phyloP scores from a whole-genome alignment of 1,140 invertebrate genomes.

The Anthonomus grandis region DNA sequence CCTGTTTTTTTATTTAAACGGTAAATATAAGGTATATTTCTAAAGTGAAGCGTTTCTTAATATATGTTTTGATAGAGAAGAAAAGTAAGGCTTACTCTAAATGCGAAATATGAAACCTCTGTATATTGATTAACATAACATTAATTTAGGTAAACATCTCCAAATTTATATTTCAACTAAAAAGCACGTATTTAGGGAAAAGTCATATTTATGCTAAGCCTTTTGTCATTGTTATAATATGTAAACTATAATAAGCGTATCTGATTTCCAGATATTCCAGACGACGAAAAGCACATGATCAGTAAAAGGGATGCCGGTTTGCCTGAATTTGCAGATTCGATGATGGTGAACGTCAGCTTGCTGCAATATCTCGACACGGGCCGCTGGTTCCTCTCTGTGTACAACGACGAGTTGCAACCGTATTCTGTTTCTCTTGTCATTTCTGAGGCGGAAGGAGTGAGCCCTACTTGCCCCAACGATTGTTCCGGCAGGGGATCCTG shows the following conservation, averaged over 20 bases:
- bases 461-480: conserved; percentile 88
- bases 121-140: too few relatives aligned
- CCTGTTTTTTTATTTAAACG: too few relatives aligned
- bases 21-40: too few relatives aligned
- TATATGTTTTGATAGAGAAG: too few relatives aligned
- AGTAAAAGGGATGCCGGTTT: conserved; percentile 56
- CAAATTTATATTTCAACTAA: too few relatives aligned
- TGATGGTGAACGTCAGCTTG: conserved; percentile 79
- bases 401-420: conserved; percentile 87
- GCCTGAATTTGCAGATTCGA: conserved; percentile 57
- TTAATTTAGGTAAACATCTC: too few relatives aligned
- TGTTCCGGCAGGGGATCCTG: conserved; percentile 94
- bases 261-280: conserved; percentile 31
- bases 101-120: too few relatives aligned
- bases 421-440: conserved; percentile 78
- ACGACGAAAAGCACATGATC: conserved; percentile 56
- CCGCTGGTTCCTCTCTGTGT: conserved; percentile 91
- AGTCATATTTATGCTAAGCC: neutral
- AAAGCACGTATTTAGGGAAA: too few relatives aligned
- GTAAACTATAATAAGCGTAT: too few relatives aligned
- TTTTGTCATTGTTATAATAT: too few relatives aligned
- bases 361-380: conserved; percentile 88
- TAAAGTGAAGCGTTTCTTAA: too few relatives aligned
- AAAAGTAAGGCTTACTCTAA: too few relatives aligned
- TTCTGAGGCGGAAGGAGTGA: conserved; percentile 80